These are phyloP conservation scores for Chouioia cunea DNA, from an alignment of 2,888 invertebrate species.

Conservation along the genomic window DNA sequence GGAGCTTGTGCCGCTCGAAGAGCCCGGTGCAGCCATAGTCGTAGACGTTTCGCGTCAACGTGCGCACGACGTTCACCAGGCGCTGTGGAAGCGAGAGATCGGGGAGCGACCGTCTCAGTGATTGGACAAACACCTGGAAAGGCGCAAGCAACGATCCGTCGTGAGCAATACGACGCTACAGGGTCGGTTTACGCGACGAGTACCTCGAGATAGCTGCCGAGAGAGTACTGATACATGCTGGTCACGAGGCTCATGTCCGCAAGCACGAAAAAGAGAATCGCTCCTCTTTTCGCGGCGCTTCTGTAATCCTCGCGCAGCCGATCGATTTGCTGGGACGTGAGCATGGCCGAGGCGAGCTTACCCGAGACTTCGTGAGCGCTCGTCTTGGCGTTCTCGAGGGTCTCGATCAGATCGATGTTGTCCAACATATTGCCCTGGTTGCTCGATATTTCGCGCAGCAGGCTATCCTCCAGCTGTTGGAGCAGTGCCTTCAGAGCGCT, in stretches of 20 bases:
- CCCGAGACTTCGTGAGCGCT: conserved; percentile 85
- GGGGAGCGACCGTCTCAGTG: conserved; percentile 85
- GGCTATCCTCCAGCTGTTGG: conserved; percentile 86
- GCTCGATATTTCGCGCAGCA: conserved; percentile 85
- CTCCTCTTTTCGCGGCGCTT: conserved; percentile 87
- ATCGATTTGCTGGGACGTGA: conserved; percentile 86
- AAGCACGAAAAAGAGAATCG: conserved; percentile 90
- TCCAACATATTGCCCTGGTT: conserved; percentile 94
- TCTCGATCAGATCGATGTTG: conserved; percentile 86
- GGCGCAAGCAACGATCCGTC: too few species aligned
- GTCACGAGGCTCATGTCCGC: conserved; percentile 91
- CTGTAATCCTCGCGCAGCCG: conserved; percentile 86
- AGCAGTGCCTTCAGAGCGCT: conserved; percentile 87
- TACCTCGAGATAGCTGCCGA: conserved; percentile 88
- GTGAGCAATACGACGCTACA: too few species aligned
- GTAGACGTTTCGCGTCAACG: conserved; percentile 89
- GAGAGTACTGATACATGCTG: conserved; percentile 93
- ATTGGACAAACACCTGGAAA: conserved; percentile 80
- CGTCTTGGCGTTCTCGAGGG: conserved; percentile 89
- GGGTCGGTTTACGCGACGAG: too few species aligned
- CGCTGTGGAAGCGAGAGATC: conserved; percentile 82
- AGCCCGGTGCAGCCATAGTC: conserved; percentile 93
- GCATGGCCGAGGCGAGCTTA: conserved; percentile 82
- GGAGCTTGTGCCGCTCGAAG: conserved; percentile 90
- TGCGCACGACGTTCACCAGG: conserved; percentile 84